Evolutionary conservation across 2,113 vertebrate species (phyloP).

Genomic region (Gnathonemus longibarbis): DNA sequence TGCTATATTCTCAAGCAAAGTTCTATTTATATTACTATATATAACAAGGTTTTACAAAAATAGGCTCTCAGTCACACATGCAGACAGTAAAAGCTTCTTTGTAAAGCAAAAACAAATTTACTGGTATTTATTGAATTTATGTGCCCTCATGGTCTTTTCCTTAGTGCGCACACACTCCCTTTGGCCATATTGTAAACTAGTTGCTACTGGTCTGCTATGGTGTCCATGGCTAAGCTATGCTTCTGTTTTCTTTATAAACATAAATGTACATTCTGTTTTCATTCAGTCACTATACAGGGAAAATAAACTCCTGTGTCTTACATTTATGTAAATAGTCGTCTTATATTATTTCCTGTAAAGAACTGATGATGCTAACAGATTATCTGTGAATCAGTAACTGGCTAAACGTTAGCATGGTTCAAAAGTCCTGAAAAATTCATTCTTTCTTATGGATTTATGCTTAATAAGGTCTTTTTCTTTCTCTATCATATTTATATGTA

Average conservation of each 20-base stretch:
- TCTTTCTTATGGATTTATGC: no score
- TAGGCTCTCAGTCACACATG: not conserved
- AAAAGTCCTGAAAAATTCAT: no score
- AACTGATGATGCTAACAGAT: no score
- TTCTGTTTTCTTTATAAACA: not conserved
- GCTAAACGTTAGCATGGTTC: no score
- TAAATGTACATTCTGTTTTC: no score
- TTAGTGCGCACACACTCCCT: not conserved
- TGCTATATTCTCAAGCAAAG: not conserved
- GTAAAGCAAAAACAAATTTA: not conserved
- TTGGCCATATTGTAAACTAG: not conserved
- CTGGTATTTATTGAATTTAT: not conserved
- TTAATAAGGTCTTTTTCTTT: no score
- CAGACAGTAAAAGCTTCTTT: not conserved
- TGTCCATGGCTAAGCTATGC: not conserved
- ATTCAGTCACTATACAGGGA: not conserved
- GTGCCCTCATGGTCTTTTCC: not conserved
- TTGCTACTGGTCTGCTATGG: not conserved
- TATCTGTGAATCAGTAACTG: no score
- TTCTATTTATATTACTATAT: not conserved
- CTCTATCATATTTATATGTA: no score
- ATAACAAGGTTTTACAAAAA: not conserved
- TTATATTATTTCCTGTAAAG: no score
- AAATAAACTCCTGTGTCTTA: no score
- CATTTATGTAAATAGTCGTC: no score